Percentiles rank a stretch among this genome's conserved stretches.
Evolutionary conservation across 2,888 invertebrate species (phyloP).

Genomic region (Quadroppia sp.): DNA sequence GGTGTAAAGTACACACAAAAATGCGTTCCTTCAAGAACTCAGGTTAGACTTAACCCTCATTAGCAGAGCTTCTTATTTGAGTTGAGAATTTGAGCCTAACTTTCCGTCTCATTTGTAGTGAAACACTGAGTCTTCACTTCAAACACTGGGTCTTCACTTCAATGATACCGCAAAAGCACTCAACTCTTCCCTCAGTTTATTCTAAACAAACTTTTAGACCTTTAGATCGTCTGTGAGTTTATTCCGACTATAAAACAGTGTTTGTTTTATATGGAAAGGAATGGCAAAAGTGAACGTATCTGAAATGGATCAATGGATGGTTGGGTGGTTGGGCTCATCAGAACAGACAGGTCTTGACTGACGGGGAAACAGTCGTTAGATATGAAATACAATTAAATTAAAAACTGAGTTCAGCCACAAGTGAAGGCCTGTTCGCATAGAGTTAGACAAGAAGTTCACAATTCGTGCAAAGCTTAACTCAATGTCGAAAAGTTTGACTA

Average conservation of each 20-base stretch:
- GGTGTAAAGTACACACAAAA: too few species aligned
- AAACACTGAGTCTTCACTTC: neutral
- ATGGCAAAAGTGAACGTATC: neutral
- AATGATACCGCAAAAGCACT: neutral
- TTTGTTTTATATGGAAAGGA: neutral
- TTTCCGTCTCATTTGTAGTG: conserved; percentile 28
- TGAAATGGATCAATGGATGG: conserved; percentile 17
- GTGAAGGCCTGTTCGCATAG: neutral
- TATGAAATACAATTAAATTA: conserved; percentile 13
- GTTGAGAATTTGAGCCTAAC: neutral
- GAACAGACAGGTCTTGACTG: conserved; percentile 10
- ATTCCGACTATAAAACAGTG: neutral
- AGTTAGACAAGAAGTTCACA: neutral
- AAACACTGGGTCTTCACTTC: neutral
- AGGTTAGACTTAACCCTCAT: too few species aligned
- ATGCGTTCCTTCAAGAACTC: too few species aligned
- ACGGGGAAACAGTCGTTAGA: neutral
- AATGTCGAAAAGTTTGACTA: conserved; percentile 25
- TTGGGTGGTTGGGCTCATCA: neutral
- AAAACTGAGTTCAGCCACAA: neutral
- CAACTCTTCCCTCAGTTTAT: neutral
- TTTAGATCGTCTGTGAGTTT: neutral
- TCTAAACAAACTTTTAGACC: too few species aligned
- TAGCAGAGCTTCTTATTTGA: too few species aligned
- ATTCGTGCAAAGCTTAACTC: conserved; percentile 8